Evolutionary conservation across 1,140 invertebrate species (phyloP).

Genomic region (Drosophila nigromelanica): DNA sequence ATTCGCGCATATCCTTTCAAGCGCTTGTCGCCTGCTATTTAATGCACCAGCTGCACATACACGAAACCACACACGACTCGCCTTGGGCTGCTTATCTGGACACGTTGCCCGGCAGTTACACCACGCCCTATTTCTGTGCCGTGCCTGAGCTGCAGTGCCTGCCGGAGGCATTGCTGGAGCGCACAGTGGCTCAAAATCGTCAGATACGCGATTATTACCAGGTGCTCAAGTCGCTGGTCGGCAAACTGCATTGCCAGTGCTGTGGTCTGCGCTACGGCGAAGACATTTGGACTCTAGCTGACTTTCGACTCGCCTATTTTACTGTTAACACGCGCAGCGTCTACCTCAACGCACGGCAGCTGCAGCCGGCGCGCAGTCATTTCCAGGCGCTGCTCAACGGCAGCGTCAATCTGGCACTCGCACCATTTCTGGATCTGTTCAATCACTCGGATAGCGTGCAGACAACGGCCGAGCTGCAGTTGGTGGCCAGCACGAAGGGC

Average conservation of each 20-base stretch:
- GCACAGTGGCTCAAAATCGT: conserved; percentile 71
- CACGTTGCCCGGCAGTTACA: conserved; percentile 86
- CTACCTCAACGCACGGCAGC: conserved; percentile 79
- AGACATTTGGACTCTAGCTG: conserved; percentile 83
- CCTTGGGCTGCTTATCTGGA: conserved; percentile 85
- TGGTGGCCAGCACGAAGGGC: conserved; percentile 11
- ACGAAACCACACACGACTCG: conserved; percentile 58
- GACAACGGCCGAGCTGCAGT: conserved; percentile 84
- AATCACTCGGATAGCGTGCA: conserved; percentile 88
- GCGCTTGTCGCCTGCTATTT: conserved; percentile 87
- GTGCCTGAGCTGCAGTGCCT: conserved; percentile 81
- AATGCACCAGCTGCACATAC: conserved; percentile 85
- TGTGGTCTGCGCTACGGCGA: conserved; percentile 75
- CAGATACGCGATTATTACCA: conserved; percentile 67
- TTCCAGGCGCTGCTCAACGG: conserved; percentile 83
- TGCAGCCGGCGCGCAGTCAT: conserved; percentile 42
- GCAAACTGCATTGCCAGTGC: conserved; percentile 53
- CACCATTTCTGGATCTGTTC: conserved; percentile 91
- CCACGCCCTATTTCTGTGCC: conserved; percentile 85
- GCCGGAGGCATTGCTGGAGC: conserved; percentile 77
- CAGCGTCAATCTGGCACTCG: conserved; percentile 87
- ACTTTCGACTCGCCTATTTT: conserved; percentile 87
- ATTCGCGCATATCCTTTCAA: conserved; percentile 84
- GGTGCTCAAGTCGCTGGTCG: conserved; percentile 46
- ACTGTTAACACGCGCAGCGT: conserved; percentile 91